Conservation (phyloP, 2,888 invertebrate genomes). For the Diaphora mendica region DNA sequence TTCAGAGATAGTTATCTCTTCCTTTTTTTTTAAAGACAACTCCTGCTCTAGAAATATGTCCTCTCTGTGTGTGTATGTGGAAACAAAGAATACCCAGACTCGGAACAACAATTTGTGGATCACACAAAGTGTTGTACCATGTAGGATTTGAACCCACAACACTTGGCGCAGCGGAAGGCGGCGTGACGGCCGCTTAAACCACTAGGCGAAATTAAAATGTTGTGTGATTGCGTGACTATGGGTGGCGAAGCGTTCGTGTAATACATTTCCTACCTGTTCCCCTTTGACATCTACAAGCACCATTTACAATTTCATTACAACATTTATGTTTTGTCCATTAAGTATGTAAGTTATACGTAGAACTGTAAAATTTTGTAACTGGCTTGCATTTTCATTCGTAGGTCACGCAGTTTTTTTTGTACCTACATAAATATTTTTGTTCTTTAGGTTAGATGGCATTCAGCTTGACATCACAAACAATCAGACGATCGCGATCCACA, state of each 20-base stretch:
- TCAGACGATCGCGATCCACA: conserved; percentile 90
- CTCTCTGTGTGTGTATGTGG: too few relatives aligned
- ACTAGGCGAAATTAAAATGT: not conserved
- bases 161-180: too few relatives aligned
- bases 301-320: not conserved
- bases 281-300: not conserved
- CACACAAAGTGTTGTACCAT: too few relatives aligned
- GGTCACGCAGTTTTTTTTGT: too few relatives aligned
- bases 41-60: too few relatives aligned
- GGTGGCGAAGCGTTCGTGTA: not conserved
- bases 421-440: not conserved
- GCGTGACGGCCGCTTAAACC: too few relatives aligned
- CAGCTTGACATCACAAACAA: conserved; percentile 90
- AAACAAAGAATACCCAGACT: too few relatives aligned
- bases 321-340: not conserved
- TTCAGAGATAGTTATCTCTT: not conserved
- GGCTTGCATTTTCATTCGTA: not conserved
- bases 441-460: conserved; percentile 88
- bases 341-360: not conserved
- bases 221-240: not conserved
- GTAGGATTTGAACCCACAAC: too few relatives aligned
- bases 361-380: not conserved
- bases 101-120: too few relatives aligned
- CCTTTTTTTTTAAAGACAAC: too few relatives aligned
- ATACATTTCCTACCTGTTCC: not conserved